Evolutionary conservation across 2,888 invertebrate genomes (phyloP), one percentile per base, ranked within the genome.

Genomic region (Athalia rosae): DNA sequence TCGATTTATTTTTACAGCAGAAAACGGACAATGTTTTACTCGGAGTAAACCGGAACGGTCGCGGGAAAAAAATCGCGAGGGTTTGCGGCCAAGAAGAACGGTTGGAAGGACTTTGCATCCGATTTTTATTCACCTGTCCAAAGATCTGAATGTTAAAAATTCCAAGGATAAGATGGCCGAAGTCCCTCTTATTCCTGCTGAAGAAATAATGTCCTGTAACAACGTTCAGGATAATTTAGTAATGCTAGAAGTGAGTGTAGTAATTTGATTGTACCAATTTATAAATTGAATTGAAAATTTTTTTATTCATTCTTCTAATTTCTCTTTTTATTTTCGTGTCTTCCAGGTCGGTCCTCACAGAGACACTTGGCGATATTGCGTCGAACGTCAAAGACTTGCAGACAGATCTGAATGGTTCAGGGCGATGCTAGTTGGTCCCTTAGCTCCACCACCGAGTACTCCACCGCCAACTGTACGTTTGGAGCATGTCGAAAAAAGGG

Each of bases 351-450:
- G 94, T 15, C 90, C 92, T 81, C 92, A 92, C 77, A 92, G 92
- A 41, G 93, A 93, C 83, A 92, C 92, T 15, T 94, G 93, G 93
- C 91, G 94, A 77, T 93, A 94, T 85, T 93, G 94, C n/a, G 94
- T 94, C 8, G 94, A 94, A 84, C 91, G 93, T 5, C 91, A 92
- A 64, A 92, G 93, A 61, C 91, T 95, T 47, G 92, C 93, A 48
- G 91, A 92, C 67, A 92, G 92, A 64, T 94, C 93, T 79, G 93
- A 93, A 4, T 93, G 93, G 73, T 94, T 95, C 87, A 91, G 92
- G 4, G 93, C 93, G 1, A 91, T 94, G 87, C 88, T 92, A 47
- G 84, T 88, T n/a, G 91, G 91, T 47, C 90, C 91, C 6, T 85
- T 91, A 78, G 89, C 90, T 76, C 83, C 87, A 79, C 82, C 83